Percentiles rank a stretch among this genome's conserved stretches.
phyloP scores from a whole-genome alignment of 2,113 vertebrate species.

The Tragelaphus buxtoni region DNA sequence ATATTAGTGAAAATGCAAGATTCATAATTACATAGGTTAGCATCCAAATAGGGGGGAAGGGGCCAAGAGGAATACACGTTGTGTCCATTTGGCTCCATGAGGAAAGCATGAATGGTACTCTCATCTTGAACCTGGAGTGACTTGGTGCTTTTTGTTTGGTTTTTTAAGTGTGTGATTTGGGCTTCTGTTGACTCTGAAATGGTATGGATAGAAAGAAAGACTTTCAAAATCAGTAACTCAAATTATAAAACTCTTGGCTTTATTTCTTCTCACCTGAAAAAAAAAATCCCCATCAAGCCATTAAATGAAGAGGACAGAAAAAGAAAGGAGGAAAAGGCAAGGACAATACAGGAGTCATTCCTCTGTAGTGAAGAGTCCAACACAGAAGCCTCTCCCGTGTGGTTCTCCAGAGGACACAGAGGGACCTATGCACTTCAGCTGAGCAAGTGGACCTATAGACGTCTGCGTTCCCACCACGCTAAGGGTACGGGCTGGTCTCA shows the following conservation, averaged over 20 bases:
- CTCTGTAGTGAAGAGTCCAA: background rate
- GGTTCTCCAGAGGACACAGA: background rate
- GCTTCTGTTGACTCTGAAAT: background rate
- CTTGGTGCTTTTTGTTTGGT: background rate
- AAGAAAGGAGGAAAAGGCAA: background rate
- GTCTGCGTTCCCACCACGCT: background rate
- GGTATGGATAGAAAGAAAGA: background rate
- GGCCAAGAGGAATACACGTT: background rate
- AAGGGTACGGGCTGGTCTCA: background rate
- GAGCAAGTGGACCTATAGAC: fast-evolving
- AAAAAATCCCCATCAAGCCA: background rate
- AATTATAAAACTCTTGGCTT: background rate
- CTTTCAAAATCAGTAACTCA: background rate
- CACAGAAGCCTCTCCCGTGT: background rate
- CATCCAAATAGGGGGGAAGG: background rate
- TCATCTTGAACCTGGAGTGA: background rate
- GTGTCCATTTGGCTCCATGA: background rate
- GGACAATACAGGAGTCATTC: background rate
- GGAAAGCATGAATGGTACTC: background rate
- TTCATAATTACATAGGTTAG: background rate
- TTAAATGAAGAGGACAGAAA: background rate
- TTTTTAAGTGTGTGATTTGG: background rate
- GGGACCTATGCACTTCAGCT: fast-evolving
- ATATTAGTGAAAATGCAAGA: background rate
- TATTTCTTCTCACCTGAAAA: background rate